Conservation (phyloP, 2,113 vertebrate species). For the Thalassarche chlororhynchos region DNA sequence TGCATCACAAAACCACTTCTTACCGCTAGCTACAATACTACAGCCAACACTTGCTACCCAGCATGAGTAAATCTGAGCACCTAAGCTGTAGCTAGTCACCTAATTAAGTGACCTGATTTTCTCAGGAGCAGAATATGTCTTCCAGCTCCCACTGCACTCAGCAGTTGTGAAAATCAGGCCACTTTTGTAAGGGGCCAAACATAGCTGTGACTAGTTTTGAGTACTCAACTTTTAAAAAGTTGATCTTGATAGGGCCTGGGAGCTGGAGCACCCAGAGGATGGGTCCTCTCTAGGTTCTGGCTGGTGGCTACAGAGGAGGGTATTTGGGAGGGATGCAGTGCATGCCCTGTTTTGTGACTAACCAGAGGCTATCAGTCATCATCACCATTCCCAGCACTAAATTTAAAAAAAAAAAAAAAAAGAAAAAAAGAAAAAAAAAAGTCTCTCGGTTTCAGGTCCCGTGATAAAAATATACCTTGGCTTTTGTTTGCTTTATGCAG, state of each 20-base stretch:
- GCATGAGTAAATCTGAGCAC: neutral
- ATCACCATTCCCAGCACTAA: neutral
- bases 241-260: neutral
- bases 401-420: neutral
- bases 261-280: neutral
- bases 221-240: neutral
- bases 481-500: neutral
- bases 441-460: neutral
- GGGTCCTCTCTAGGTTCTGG: neutral
- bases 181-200: neutral
- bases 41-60: neutral
- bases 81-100: neutral
- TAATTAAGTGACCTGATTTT: slow-evolving; percentile 53
- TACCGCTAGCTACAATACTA: neutral
- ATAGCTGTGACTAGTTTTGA: neutral
- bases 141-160: slow-evolving; percentile 45
- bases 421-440: neutral
- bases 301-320: neutral
- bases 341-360: neutral
- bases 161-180: slow-evolving; percentile 43
- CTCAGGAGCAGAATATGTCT: neutral
- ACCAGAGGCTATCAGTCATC: neutral
- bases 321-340: neutral
- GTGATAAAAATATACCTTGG: neutral
- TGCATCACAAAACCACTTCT: neutral